Conservation (phyloP, 1,140 invertebrate species). For the Zelostemma sp. region DNA sequence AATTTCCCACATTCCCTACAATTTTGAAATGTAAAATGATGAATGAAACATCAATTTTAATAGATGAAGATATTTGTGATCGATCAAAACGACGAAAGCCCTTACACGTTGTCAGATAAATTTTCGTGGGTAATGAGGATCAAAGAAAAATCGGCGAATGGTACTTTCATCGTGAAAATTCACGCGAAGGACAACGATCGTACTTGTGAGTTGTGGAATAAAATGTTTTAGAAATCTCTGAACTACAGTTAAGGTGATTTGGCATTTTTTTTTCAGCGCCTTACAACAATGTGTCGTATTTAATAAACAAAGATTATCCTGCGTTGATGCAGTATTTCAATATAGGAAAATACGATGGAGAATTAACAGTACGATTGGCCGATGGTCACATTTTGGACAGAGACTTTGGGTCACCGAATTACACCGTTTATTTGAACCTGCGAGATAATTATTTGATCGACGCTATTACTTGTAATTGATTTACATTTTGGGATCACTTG, state of each 20-base stretch:
- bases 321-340: slow-evolving; percentile 66
- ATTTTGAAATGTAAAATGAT: neutral
- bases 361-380: slow-evolving; percentile 62
- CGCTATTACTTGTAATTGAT: slow-evolving; percentile 56
- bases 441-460: slow-evolving; percentile 68
- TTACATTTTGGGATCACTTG: neutral
- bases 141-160: slow-evolving; percentile 25
- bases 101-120: neutral
- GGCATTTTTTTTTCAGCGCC: slow-evolving; percentile 30
- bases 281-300: slow-evolving; percentile 45
- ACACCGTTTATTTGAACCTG: slow-evolving; percentile 67
- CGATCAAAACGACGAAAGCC: slow-evolving; percentile 6
- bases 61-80: slow-evolving; percentile 3
- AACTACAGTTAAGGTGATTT: no score
- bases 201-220: slow-evolving; percentile 53
- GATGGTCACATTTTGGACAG: slow-evolving; percentile 66
- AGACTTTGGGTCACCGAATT: slow-evolving; percentile 61
- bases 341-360: slow-evolving; percentile 63
- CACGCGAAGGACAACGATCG: slow-evolving; percentile 68
- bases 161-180: slow-evolving; percentile 58
- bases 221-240: neutral
- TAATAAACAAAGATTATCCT: slow-evolving; percentile 52
- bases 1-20: neutral
- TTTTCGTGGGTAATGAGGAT: neutral
- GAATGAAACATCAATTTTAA: neutral